Evolutionary conservation across 2,888 invertebrate species (phyloP).

Genomic region (Coelinius sp.): DNA sequence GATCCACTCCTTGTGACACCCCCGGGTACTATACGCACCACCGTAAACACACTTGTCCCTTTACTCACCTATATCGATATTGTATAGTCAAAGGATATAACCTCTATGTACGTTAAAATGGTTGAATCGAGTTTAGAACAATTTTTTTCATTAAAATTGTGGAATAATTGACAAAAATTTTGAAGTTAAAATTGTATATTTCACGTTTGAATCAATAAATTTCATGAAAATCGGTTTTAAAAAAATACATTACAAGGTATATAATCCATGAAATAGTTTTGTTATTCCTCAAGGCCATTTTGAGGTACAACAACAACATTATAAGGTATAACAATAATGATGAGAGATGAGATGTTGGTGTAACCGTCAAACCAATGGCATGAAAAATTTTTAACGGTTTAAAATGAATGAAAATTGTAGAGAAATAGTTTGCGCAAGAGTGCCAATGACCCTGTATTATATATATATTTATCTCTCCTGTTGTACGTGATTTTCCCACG

Average conservation of each 20-base stretch:
- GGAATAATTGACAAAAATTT: too few relatives aligned
- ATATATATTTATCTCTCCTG: neutral
- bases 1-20: conserved; percentile 33
- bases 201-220: too few relatives aligned
- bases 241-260: neutral
- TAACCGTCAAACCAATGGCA: neutral
- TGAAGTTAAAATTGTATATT: too few relatives aligned
- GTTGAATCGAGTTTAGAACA: too few relatives aligned
- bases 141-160: too few relatives aligned
- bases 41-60: conserved; percentile 32
- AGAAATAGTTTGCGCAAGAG: neutral
- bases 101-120: neutral
- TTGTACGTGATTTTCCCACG: conserved; percentile 15
- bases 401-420: conserved; percentile 1
- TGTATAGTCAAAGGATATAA: neutral
- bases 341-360: neutral
- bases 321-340: neutral
- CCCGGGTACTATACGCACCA: conserved; percentile 27
- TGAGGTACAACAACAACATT: neutral
- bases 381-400: neutral
- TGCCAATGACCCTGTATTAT: conserved; percentile 11
- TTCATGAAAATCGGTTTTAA: neutral
- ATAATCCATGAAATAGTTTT: neutral
- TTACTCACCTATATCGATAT: conserved; percentile 4
- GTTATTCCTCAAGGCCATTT: conserved; percentile 12